Evolutionary conservation across 2,797 vertebrate species (phyloP).

Genomic region (Eulemur albifrons): DNA sequence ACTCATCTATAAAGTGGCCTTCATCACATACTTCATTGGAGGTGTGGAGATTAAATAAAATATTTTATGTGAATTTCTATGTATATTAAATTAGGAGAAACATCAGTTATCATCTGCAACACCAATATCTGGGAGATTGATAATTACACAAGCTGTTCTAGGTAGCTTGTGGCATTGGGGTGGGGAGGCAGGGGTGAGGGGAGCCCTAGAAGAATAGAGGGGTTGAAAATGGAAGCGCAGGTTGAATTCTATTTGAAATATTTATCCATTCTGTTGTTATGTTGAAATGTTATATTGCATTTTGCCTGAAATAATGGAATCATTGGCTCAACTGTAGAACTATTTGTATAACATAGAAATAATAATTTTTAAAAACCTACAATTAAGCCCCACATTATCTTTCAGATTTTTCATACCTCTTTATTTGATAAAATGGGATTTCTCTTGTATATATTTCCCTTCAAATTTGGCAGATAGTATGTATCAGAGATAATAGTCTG

Average conservation of each 20-base stretch:
- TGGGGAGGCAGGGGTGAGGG: no score
- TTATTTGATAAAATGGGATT: background rate
- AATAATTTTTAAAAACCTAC: background rate
- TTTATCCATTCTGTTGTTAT: background rate
- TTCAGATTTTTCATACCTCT: background rate
- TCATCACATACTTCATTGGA: background rate
- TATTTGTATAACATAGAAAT: background rate
- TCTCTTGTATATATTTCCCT: background rate
- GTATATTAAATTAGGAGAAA: background rate
- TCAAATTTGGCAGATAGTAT: background rate
- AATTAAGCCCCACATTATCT: background rate
- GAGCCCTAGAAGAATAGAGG: background rate
- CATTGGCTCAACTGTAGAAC: background rate
- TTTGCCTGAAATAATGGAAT: constrained; percentile 25
- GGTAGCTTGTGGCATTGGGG: background rate
- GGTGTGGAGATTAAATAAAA: background rate
- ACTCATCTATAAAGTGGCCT: background rate
- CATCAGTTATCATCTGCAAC: background rate
- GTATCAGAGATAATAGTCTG: background rate
- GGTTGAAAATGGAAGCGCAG: background rate
- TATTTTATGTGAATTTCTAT: background rate
- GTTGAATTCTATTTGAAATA: background rate
- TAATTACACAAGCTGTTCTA: background rate
- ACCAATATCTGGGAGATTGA: background rate
- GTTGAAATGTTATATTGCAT: constrained; percentile 47